Evolutionary conservation across 1,140 invertebrate genomes (phyloP), one percentile per base, ranked within the genome.

Genomic region (Drosophila takahashii): DNA sequence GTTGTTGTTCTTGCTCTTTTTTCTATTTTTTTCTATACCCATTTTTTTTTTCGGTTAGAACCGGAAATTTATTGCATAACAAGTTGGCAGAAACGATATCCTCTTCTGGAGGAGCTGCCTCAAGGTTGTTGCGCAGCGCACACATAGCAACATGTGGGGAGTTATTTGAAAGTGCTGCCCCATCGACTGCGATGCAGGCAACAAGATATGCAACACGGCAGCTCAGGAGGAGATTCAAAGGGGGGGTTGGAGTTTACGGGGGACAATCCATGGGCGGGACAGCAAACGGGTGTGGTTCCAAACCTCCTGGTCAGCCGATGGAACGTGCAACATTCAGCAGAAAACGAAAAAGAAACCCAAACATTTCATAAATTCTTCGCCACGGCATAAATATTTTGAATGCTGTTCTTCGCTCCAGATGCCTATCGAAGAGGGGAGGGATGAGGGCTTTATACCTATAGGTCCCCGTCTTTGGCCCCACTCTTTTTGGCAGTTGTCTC

Each of bases 61-160:
- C 85, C 85, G 84, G 84, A 89, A 80, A 89, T 84, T 89, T 89
- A 90, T 89, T 89, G 85, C 84, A 89, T 89, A 89, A 89, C 85
- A 89, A 84, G 84, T 74, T 80, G 84, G 65, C 66, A 77, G 70
- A 77, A 65, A 79, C 73, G 76, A 79, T 79, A 78, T 72, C 64
- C 57, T 64, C 60, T 48, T 62, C 26, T 58, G 48, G 50, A 58
- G 65, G 48, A 71, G 41, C 70, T 77, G 85, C 85, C 77, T 79
- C 85, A 89, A 89, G 84, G 84, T 84, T 89, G 79, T 74, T 62
- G 44, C 53, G 45, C 18, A 44, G 32, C 51, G 42, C 56, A 48
- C 53, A 50, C 41, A 58, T 10, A 52, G 18, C 26, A 29, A 52
- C 70, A 74, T 64, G 59, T 75, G 72, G 60, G 50, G 71, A 76